Conservation (phyloP, 2,888 invertebrate species). For the Mellilla xanthometata region DNA sequence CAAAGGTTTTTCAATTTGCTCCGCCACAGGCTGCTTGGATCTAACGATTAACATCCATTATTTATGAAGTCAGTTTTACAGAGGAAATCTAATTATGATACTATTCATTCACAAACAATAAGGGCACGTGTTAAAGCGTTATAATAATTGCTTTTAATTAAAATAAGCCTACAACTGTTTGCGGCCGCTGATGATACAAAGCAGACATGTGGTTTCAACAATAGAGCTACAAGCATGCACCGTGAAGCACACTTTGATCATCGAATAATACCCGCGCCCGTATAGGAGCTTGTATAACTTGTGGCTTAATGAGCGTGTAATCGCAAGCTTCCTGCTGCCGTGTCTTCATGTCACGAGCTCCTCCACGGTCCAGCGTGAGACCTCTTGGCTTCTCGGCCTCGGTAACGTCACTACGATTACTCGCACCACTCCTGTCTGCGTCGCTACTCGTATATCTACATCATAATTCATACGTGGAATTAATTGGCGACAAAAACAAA, state of each 20-base stretch:
- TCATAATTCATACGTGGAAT: constrained; percentile 34
- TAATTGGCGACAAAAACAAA: constrained; percentile 23
- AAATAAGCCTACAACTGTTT: constrained; percentile 9
- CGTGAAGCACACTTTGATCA: constrained; percentile 42
- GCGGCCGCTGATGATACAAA: constrained; percentile 28
- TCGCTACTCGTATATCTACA: constrained; percentile 44
- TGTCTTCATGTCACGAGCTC: constrained; percentile 60
- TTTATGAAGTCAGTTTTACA: constrained; percentile 1
- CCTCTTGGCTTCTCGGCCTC: constrained; percentile 57
- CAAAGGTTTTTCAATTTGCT: not conserved
- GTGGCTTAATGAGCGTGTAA: constrained; percentile 29
- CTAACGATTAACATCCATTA: not conserved
- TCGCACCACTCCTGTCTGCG: constrained; percentile 46
- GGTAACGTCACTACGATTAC: constrained; percentile 59
- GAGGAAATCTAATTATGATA: constrained; percentile 6
- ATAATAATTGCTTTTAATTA: constrained; percentile 10
- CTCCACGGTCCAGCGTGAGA: constrained; percentile 50
- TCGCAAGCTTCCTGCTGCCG: constrained; percentile 57
- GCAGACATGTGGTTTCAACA: constrained; percentile 24
- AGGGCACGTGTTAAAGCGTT: constrained; percentile 12
- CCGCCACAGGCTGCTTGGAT: not conserved
- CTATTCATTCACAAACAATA: constrained; percentile 16
- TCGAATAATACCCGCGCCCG: constrained; percentile 15
- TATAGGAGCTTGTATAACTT: constrained; percentile 29
- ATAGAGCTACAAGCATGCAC: constrained; percentile 26